These are phyloP conservation scores for Lingula anatina DNA, from an alignment of 2,888 invertebrate genomes.

Conservation along the genomic window DNA sequence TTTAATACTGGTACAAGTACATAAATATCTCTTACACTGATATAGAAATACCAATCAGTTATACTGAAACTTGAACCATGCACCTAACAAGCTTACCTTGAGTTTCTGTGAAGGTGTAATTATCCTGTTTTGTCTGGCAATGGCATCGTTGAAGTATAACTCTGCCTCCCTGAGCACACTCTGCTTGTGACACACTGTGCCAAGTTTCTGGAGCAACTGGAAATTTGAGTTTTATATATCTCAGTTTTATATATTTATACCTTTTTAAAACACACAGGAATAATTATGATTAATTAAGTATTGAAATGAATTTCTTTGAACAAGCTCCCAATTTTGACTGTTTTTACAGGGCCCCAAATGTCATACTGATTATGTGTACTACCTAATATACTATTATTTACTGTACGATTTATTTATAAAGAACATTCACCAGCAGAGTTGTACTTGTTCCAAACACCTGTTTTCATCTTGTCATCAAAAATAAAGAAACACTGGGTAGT, in stretches of 20 bases:
- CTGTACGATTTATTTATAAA: no score
- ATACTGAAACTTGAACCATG: no score
- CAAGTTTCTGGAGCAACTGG: slow-evolving; percentile 18
- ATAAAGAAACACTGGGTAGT: no score
- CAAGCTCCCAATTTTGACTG: no score
- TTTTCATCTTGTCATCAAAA: no score
- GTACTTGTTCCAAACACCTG: slow-evolving; percentile 2
- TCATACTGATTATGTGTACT: no score
- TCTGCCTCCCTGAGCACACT: slow-evolving; percentile 18
- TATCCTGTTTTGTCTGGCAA: slow-evolving; percentile 19
- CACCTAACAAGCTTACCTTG: slow-evolving; percentile 19
- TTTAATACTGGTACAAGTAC: no score
- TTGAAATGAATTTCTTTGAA: slow-evolving; percentile 12
- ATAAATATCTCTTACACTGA: no score
- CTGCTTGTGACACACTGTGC: slow-evolving; percentile 20
- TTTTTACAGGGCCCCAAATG: no score
- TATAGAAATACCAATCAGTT: no score
- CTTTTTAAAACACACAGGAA: not conserved
- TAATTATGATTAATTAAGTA: not conserved
- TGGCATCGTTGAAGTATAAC: slow-evolving; percentile 21
- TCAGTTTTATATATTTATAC: not conserved
- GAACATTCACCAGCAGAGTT: slow-evolving; percentile 7
- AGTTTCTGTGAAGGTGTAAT: slow-evolving; percentile 19
- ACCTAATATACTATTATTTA: no score
- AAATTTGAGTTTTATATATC: no score